Evolutionary conservation across 37 sponge, comb jelly and placozoan genomes (phyloP), one percentile per base, ranked within the genome.

Genomic region (Cladorhizidae sp.): DNA sequence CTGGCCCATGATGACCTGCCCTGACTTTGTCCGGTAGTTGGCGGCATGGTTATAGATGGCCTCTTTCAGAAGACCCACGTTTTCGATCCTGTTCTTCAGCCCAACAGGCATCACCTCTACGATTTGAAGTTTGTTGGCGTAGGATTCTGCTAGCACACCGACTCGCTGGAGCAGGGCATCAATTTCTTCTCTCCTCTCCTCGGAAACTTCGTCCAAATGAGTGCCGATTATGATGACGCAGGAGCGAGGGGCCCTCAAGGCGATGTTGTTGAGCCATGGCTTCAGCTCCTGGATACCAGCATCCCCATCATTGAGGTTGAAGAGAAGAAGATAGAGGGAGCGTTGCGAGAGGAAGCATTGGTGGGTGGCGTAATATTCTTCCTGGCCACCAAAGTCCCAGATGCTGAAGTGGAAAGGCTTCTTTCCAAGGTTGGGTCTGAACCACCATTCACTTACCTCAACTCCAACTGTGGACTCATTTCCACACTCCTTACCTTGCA

Each of bases 301-400:
- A 1, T 86, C 80, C 8, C 95, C 92, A 54, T 91, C 77, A 33
- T 70, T 91, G 54, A 95, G 61, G 56, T 90, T 91, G 75, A 85
- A 97, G 54, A 93, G 78, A 2, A 97, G 83, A 49, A 97, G 84
- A 57, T 94, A 97, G 61, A 97, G 90, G 25, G 97, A 93, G 54
- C 93, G 93, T 41, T 91, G 72, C 18, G 97, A 88, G 51, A 97
- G 69, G 82, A 97, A 94, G 81, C 97, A 97, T 88, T 97, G 97
- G 77, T 94, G 92, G n/a, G 92, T 94, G 40, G 97, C 97, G 72
- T 97, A 97, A 77, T 93, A 97, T 77, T 93, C 97, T 67, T 93
- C 89, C 76, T 94, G 95, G 1, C 97, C 97, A 39, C 95, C 97
- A 79, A 97, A 94, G 68, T 97, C 97, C 97, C 97, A 97, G 35